These are phyloP conservation scores for Ptiloglossa arizonensis DNA, from an alignment of 1,140 invertebrate species.

Conservation along the genomic window DNA sequence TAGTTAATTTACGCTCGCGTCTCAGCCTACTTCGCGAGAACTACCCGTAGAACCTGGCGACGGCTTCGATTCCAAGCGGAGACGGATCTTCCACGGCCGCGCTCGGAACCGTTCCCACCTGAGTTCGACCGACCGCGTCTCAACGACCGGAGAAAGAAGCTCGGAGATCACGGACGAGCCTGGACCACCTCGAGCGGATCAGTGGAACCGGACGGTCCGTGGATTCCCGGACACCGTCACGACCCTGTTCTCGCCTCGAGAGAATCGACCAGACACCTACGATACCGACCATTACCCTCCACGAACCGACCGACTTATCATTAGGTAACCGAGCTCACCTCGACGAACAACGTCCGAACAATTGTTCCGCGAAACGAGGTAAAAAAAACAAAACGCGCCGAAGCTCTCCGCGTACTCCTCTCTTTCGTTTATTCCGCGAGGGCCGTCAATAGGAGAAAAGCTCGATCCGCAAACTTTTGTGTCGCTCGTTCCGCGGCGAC, in stretches of 20 bases:
- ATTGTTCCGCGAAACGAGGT: slow-evolving; percentile 18
- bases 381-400: neutral
- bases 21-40: neutral
- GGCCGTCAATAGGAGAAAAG: slow-evolving; percentile 37
- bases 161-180: too few species aligned
- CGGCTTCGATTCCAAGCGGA: too few species aligned
- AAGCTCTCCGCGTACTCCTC: neutral
- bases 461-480: slow-evolving; percentile 47
- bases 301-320: neutral
- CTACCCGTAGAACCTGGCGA: neutral
- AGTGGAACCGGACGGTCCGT: too few species aligned
- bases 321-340: neutral
- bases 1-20: slow-evolving; percentile 21
- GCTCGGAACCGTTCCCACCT: too few species aligned
- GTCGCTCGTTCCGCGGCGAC: slow-evolving; percentile 35
- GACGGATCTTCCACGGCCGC: too few species aligned
- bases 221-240: too few species aligned
- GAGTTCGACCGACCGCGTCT: too few species aligned
- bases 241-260: too few species aligned
- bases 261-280: too few species aligned
- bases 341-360: neutral
- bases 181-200: too few species aligned
- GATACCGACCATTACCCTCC: too few species aligned
- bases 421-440: slow-evolving; percentile 34
- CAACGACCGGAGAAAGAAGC: too few species aligned